A percentile compares a stretch with the other conserved stretches of the same genome.
These are phyloP conservation scores for Parazoanthus swiftii DNA, from an alignment of 92 coral and sea anemone species.

Conservation along the genomic window DNA sequence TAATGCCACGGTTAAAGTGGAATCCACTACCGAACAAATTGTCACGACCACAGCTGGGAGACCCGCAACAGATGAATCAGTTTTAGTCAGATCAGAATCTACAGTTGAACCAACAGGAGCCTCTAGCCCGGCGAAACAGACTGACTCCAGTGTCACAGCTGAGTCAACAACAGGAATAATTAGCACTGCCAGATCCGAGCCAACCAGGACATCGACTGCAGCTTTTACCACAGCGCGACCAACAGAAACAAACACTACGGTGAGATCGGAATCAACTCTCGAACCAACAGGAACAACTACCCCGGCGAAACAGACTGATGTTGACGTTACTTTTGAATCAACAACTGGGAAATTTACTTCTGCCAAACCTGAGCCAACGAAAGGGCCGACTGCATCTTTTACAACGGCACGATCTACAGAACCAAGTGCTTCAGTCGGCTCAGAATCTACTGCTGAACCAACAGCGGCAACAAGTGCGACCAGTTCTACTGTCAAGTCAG, in stretches of 20 bases:
- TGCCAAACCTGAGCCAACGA: background rate
- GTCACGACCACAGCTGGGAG: background rate
- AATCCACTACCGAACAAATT: background rate
- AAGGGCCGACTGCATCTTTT: background rate
- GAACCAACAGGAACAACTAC: background rate
- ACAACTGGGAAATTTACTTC: background rate
- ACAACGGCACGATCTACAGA: background rate
- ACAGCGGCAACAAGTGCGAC: background rate
- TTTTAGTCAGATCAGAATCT: background rate
- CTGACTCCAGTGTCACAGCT: background rate
- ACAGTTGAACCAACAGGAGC: background rate
- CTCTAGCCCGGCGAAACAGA: background rate
- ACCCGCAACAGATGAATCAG: too few species aligned
- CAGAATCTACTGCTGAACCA: background rate
- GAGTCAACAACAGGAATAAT: background rate
- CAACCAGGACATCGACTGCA: background rate
- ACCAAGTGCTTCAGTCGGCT: background rate
- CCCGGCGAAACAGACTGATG: background rate
- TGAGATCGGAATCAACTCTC: background rate
- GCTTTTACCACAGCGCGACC: background rate
- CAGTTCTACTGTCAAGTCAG: background rate
- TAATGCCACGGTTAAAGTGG: background rate
- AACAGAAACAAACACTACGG: background rate
- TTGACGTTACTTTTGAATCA: background rate
- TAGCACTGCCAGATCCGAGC: background rate